Evolutionary conservation across 2,797 vertebrate species (phyloP), one percentile per base, ranked within the genome.

Genomic region (Xerus rutilus): DNA sequence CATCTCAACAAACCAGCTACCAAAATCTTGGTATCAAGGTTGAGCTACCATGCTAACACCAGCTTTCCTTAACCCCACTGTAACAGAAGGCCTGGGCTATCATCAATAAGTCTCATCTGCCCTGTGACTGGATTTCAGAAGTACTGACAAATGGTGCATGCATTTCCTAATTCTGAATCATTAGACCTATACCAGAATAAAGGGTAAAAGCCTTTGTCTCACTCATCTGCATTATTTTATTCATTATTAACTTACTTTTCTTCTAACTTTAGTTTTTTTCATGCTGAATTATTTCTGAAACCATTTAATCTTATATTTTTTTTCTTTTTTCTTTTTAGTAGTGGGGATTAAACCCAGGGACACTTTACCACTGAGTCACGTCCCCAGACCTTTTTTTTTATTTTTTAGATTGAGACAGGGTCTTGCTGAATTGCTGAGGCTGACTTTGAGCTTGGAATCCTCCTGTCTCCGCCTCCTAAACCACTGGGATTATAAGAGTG

Each of bases 231-330:
- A 23, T 86, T 67, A 59, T 21, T 83, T 77, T 59, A 70, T 45
- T 67, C 62, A 78, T 35, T 47, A 81, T 70, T 70, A 84, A 84
- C 30, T 93, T 35, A 76, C 32, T 69, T 67, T 86, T 92, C 39
- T 86, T 87, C 85, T 70, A 69, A 62, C 77, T 95, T 85, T 23
- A 83, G 10, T 43, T 49, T 91, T 87, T 82, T 79, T 64, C 52
- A 62, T 57, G 43, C 69, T 87, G 20, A 72, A 73, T 91, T 87
- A 92, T 86, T 85, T 87, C 70, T 86, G 6, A 70, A 77, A 67
- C 28, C n/a, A 94, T 85, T 93, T 86, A 45, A 87, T 77, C 64
- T 67, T 43, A 72, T 52, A 59, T 76, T 90, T 93, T 90, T 43
- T 62, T 62, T 62, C 6, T 57, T 57, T 62, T 59, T 21, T 25